Percentiles rank a stretch among this genome's conserved stretches.
Evolutionary conservation across 2,797 vertebrate species (phyloP).

Genomic region (Podarcis siculus): DNA sequence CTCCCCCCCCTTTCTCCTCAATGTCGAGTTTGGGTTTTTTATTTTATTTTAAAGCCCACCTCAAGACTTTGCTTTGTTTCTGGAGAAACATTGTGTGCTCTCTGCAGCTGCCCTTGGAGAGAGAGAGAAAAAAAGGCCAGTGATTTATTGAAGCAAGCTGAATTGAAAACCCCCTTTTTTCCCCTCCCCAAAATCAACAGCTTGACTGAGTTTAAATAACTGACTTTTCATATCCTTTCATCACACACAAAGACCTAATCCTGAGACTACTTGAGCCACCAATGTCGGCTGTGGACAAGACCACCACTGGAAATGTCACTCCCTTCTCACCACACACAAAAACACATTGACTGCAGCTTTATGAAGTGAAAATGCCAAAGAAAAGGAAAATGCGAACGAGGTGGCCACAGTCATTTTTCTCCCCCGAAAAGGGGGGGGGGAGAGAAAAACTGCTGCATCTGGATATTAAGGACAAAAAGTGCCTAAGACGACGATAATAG

Average conservation of each 20-base stretch:
- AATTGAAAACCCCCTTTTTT: constrained; percentile 87
- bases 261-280: constrained; percentile 95
- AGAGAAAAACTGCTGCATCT: constrained; percentile 86
- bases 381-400: constrained; percentile 91
- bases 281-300: constrained; percentile 90
- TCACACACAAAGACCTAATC: constrained; percentile 93
- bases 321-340: constrained; percentile 89
- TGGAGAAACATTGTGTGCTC: constrained; percentile 63
- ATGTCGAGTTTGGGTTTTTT: constrained; percentile 19
- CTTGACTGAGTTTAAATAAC: constrained; percentile 98
- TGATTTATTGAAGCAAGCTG: constrained; percentile 88
- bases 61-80: constrained; percentile 58
- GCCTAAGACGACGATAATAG: constrained; percentile 87
- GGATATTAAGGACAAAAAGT: constrained; percentile 90
- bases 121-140: constrained; percentile 60
- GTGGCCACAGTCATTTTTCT: constrained; percentile 86
- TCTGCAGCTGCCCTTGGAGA: constrained; percentile 78
- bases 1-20: constrained; percentile 21
- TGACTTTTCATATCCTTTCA: constrained; percentile 99
- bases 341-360: constrained; percentile 97
- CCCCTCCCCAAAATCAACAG: constrained; percentile 87
- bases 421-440: fast-evolving
- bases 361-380: constrained; percentile 93
- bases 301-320: constrained; percentile 92
- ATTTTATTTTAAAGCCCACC: constrained; percentile 17